A percentile compares a stretch with the other conserved stretches of the same genome.
These are phyloP conservation scores for Mesocentrotus franciscanus DNA, from an alignment of 53 echinoderm and acorn worm genomes.

Conservation along the genomic window DNA sequence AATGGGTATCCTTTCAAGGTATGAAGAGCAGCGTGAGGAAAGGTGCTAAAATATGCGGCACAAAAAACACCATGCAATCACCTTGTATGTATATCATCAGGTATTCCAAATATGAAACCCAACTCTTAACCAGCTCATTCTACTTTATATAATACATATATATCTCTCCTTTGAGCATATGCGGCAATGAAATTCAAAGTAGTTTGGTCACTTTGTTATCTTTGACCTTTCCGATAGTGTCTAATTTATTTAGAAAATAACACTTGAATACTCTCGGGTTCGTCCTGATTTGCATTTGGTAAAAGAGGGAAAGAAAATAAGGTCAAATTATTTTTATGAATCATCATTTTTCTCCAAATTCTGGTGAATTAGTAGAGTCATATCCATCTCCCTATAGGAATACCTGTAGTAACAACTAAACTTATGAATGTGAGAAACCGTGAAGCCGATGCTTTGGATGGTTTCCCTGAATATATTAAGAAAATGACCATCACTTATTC, in stretches of 20 bases:
- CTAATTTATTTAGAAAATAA: conserved; percentile 51
- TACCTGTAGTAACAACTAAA: background rate
- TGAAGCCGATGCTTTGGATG: background rate
- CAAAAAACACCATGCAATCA: background rate
- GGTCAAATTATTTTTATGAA: conserved; percentile 9
- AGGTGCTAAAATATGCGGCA: conserved; percentile 22
- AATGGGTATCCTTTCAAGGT: background rate
- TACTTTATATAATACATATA: background rate
- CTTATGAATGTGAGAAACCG: background rate
- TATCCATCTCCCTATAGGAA: background rate
- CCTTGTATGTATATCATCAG: background rate
- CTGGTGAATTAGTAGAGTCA: background rate
- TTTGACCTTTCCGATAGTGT: background rate
- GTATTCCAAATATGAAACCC: background rate
- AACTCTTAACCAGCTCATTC: background rate
- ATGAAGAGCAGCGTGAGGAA: background rate
- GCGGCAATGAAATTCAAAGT: background rate
- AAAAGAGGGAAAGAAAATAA: background rate
- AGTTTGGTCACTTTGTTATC: background rate
- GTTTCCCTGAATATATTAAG: background rate
- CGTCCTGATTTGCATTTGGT: conserved; percentile 6
- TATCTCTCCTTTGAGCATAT: background rate
- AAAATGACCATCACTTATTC: conserved; percentile 53
- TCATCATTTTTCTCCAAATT: background rate
- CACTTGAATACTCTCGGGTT: conserved; percentile 4